Evolutionary conservation across 37 sponge, comb jelly and placozoan species (phyloP), one percentile per base, ranked within the genome.

Genomic region (Sycon ciliatum): DNA sequence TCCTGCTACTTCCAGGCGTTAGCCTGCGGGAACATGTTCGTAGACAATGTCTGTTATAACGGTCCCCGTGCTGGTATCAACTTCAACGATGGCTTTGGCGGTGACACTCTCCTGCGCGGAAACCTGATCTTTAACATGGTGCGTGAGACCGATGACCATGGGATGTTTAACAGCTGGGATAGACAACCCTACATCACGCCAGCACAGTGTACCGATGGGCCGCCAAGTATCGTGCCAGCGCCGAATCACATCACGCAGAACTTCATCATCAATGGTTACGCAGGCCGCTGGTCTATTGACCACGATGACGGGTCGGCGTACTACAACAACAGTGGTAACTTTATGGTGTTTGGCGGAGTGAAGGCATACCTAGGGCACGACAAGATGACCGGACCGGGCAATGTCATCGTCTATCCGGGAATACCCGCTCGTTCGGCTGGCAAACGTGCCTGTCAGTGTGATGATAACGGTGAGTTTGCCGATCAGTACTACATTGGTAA

Each of bases 21-120:
- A 2, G 70, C 82, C 29, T 66, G 71, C 63, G 60, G 68, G 46
- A 69, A 68, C 13, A 49, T 56, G 29, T 4, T 81, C 11, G 22
- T 3, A 56, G 71, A 68, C 3, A 81, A 81, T 49, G 77, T 81
- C 20, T 56, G 75, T 56, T 81, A 75, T 72, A 81, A 81, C 40
- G 82, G 82, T 34, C 82, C 82, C 13, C 61, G 82, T 22, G 82
- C 76, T 4, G 82, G 82, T 16, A 62, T 81, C 64, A 81, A 81
- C 63, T 81, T 81, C 42, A 81, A 81, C 39, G 82, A 81, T 76
- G 77, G 77, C 4, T 81, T 81, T 76, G 82, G 73, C 27, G 82
- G 82, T 39, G 82, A 77, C 7, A 56, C 75, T 37, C 16, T 58
- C 11, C 28, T 81, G 3, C 37, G 38, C 31, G 57, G 69, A n/a